Conservation (phyloP, 30 jellyfish, hydroid and myxozoan species). For the Turritopsis rubra region DNA sequence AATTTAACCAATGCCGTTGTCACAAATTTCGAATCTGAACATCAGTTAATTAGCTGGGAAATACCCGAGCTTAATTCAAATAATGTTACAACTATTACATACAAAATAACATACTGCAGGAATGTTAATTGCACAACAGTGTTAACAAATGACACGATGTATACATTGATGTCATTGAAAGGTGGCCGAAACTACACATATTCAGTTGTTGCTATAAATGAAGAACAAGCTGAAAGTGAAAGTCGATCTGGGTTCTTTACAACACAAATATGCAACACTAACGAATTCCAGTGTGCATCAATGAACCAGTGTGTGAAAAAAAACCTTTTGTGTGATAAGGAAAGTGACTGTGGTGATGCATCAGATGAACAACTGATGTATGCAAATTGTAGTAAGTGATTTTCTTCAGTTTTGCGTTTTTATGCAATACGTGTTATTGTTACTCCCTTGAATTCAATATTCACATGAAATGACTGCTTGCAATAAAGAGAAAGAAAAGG, state of each 20-base stretch:
- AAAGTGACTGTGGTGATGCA: background rate
- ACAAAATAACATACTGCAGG: background rate
- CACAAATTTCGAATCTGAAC: background rate
- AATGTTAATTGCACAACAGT: background rate
- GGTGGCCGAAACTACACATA: background rate
- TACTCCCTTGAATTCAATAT: too few relatives aligned
- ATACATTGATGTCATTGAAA: background rate
- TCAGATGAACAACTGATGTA: background rate
- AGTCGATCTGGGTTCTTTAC: background rate
- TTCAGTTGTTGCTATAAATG: background rate
- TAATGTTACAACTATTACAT: background rate
- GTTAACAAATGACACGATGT: background rate
- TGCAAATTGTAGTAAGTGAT: conserved; percentile 14
- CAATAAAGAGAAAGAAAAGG: too few relatives aligned
- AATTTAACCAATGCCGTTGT: background rate
- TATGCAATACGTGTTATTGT: background rate
- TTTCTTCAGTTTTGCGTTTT: background rate
- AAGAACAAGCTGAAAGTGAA: background rate
- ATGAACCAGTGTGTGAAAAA: background rate
- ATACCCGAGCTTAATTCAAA: background rate
- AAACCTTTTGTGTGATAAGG: background rate
- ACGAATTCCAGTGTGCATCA: background rate
- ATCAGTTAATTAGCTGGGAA: background rate
- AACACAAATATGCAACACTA: conserved; percentile 2
- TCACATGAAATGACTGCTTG: too few relatives aligned